Base-by-base conservation (phyloP, 2,113 vertebrate genomes). In the Eubucco bourcierii region DNA sequence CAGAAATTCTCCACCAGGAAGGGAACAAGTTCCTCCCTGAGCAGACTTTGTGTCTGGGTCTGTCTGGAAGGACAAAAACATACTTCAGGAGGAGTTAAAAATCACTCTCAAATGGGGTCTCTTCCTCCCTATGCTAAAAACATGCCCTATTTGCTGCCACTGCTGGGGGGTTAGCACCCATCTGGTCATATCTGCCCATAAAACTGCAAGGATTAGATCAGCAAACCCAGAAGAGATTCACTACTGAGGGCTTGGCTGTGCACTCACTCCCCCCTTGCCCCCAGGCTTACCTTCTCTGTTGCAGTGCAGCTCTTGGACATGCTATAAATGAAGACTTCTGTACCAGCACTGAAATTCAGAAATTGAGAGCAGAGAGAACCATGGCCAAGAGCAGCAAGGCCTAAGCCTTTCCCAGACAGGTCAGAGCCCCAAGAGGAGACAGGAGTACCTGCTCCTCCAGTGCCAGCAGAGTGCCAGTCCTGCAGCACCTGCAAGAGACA, bases 251-350 rank as follows among this genome's bases (percentile, higher is more conserved):
- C 16, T 41, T 59, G 68, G n/a, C 2, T 67, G 14, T 25, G 75
- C 60, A 31, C 18, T n/a, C 39, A 9, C 50, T 10, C 0, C 7
- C 18, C 8, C 31, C n/a, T 29, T 4, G 2, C 25, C 25, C 50
- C 14, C 14, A 10, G 55, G 63, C 88, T 94, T 82, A 95, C 93
- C 91, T 87, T 31, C 34, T 70, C 72, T 80, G 60, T 15, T 77
- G 67, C 55, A 82, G 66, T 3, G 7, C 66, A 72, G 63, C 59
- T 87, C 67, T 60, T 80, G 56, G 46, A 85, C n/a, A 76, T 7
- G 20, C 79, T 90, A 94, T 44, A 31, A 84, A 89, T 46, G 79
- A 71, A 94, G 84, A 87, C 16, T 80, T 50, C 89, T 85, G 39
- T 20, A 78, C 64, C 56, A 76, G 44, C 10, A 50, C 5, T 39